phyloP scores from a whole-genome alignment of 1,140 invertebrate species.

The Sminthurides bifidus region DNA sequence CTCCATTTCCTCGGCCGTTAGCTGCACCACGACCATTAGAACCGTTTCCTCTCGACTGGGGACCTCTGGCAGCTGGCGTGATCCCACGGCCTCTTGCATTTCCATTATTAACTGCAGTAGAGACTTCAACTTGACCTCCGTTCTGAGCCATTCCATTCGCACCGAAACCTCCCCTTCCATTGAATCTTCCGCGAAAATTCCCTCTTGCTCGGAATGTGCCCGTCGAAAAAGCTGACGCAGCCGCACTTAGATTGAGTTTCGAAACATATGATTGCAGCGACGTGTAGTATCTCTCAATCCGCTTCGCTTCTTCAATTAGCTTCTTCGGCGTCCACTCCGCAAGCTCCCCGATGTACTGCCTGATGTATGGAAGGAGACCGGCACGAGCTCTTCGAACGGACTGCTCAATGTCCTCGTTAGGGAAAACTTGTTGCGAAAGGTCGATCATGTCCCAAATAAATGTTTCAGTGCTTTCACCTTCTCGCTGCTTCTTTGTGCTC shows the following conservation, averaged over 20 bases:
- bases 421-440: constrained; percentile 3
- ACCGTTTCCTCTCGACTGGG: not conserved
- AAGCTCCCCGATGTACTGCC: not conserved
- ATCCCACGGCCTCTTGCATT: not conserved
- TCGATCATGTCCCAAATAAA: constrained; percentile 10
- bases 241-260: too few relatives aligned
- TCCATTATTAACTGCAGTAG: not conserved
- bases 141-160: not conserved
- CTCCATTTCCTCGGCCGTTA: not conserved
- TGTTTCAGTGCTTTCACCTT: too few relatives aligned
- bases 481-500: too few relatives aligned
- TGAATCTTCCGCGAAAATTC: not conserved
- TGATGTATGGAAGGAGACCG: not conserved
- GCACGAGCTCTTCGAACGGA: not conserved
- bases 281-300: not conserved
- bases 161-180: not conserved
- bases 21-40: not conserved
- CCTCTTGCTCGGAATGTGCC: not conserved
- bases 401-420: not conserved
- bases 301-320: not conserved
- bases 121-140: not conserved
- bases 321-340: not conserved
- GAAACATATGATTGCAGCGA: not conserved
- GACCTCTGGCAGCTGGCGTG: not conserved
- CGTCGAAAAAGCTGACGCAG: too few relatives aligned